phyloP scores from a whole-genome alignment of 1,140 invertebrate genomes.

The Cryptotermes secundus region DNA sequence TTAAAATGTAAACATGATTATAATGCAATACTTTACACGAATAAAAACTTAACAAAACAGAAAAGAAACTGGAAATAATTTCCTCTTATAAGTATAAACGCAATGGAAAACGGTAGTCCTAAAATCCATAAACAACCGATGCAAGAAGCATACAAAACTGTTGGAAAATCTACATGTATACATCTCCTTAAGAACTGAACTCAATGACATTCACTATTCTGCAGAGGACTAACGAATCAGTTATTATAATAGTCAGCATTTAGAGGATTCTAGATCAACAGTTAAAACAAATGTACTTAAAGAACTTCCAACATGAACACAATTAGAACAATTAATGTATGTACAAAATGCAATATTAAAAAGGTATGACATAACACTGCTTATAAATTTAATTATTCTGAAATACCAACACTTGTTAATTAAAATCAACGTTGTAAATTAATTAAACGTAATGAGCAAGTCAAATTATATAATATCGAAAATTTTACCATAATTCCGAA shows the following conservation, averaged over 20 bases:
- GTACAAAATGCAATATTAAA: slow-evolving; percentile 4
- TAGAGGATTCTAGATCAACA: background rate
- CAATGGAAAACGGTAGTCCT: background rate
- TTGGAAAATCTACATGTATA: background rate
- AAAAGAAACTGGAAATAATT: background rate
- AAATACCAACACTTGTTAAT: background rate
- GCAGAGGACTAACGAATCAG: background rate
- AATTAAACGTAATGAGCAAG: slow-evolving; percentile 14
- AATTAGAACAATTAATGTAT: background rate
- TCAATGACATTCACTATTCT: background rate
- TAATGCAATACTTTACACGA: background rate
- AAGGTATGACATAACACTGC: background rate
- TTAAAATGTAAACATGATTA: background rate
- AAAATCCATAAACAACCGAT: background rate
- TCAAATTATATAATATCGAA: background rate
- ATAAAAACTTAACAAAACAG: slow-evolving; percentile 10
- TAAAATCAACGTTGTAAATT: background rate
- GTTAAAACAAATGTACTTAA: background rate
- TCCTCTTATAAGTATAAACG: background rate
- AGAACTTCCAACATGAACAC: background rate
- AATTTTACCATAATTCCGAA: background rate
- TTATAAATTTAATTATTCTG: background rate
- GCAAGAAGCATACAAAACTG: background rate
- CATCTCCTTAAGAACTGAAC: background rate
- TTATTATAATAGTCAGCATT: background rate